Percentiles rank a stretch among this genome's conserved stretches.
Evolutionary conservation across 2,888 invertebrate species (phyloP).

Genomic region (Pycnomerus fuliginosus): DNA sequence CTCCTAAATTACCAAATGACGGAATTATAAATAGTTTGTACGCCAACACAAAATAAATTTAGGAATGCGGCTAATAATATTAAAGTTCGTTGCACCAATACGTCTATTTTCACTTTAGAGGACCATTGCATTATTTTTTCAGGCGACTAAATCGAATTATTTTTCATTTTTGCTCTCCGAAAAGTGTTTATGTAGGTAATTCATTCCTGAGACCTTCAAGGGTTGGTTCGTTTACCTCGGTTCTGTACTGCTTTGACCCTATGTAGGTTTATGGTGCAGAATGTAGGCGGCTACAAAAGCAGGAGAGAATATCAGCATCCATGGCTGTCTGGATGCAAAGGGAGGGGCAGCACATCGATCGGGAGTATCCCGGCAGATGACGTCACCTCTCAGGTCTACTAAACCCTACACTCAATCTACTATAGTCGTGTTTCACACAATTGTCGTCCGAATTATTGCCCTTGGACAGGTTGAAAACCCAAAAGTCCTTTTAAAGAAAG

Average conservation of each 20-base stretch:
- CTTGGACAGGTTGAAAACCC: too few relatives aligned
- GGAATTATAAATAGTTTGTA: background rate
- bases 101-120: slow-evolving; percentile 27
- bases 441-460: too few relatives aligned
- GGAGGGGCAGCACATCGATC: slow-evolving; percentile 37
- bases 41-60: background rate
- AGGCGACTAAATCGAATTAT: too few relatives aligned
- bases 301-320: slow-evolving; percentile 32
- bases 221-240: slow-evolving; percentile 25
- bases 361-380: slow-evolving; percentile 41
- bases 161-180: too few relatives aligned
- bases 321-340: slow-evolving; percentile 36
- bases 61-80: slow-evolving; percentile 3
- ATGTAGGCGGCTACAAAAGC: slow-evolving; percentile 28
- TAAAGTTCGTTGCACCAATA: slow-evolving; percentile 31
- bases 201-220: too few relatives aligned
- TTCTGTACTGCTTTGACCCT: slow-evolving; percentile 18
- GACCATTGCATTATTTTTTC: too few relatives aligned
- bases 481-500: too few relatives aligned
- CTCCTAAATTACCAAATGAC: too few relatives aligned
- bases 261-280: slow-evolving; percentile 35
- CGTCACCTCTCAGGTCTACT: slow-evolving; percentile 42
- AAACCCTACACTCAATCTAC: slow-evolving; percentile 44
- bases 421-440: too few relatives aligned
- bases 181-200: too few relatives aligned